Conservation (phyloP, 2,113 vertebrate genomes). For the Sciurus niger region DNA sequence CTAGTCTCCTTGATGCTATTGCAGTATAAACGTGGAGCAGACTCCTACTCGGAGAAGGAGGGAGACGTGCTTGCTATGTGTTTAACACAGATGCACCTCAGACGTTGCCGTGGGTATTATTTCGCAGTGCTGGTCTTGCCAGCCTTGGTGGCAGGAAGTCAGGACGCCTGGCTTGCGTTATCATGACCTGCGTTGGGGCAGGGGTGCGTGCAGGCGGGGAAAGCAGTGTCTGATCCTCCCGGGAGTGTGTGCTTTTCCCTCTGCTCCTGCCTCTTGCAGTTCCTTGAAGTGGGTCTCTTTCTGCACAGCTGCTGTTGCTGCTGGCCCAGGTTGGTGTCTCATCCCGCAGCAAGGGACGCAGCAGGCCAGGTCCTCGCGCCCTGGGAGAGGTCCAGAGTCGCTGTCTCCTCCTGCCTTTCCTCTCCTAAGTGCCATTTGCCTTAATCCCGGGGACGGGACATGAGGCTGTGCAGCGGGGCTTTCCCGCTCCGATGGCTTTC, state of each 20-base stretch:
- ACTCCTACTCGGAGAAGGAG: slow-evolving; percentile 76
- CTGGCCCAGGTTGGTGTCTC: neutral
- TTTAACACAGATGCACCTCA: slow-evolving; percentile 79
- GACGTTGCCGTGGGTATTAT: slow-evolving; percentile 67
- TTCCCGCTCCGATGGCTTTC: slow-evolving; percentile 14
- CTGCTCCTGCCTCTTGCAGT: slow-evolving; percentile 57
- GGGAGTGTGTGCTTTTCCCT: slow-evolving; percentile 53
- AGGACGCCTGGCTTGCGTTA: slow-evolving; percentile 70
- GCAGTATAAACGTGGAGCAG: slow-evolving; percentile 74
- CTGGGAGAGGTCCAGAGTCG: neutral
- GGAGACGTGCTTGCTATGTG: slow-evolving; percentile 56
- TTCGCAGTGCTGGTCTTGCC: slow-evolving; percentile 56
- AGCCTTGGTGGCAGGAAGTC: slow-evolving; percentile 77
- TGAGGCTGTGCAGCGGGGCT: neutral
- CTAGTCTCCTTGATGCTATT: slow-evolving; percentile 27
- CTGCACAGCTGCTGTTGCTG: slow-evolving; percentile 39
- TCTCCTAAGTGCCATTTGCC: neutral
- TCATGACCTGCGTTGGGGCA: slow-evolving; percentile 37
- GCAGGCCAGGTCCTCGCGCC: slow-evolving; percentile 3
- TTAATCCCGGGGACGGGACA: slow-evolving; percentile 55
- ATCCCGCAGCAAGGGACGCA: neutral
- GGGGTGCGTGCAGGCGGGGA: neutral
- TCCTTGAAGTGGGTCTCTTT: slow-evolving; percentile 61
- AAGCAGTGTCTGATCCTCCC: slow-evolving; percentile 57
- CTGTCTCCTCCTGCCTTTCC: neutral